Evolutionary conservation across 2,888 invertebrate genomes (phyloP).

Genomic region (Drosophila peninsularis): DNA sequence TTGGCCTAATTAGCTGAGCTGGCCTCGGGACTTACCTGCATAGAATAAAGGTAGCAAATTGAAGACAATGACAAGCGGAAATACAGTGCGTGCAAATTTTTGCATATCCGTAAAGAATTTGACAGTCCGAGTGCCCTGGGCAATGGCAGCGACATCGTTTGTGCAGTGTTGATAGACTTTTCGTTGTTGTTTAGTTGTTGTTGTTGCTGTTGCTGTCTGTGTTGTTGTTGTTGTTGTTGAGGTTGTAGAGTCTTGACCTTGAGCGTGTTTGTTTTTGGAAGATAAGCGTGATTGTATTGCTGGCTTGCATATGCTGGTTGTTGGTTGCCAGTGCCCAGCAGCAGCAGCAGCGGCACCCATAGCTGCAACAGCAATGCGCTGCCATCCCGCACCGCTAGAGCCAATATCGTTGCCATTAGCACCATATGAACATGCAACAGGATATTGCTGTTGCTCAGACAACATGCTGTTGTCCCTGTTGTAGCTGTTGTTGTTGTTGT

Average conservation of each 20-base stretch:
- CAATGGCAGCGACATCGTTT: slow-evolving; percentile 46
- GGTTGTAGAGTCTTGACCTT: slow-evolving; percentile 48
- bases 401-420: slow-evolving; percentile 54
- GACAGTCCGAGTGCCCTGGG: slow-evolving; percentile 53
- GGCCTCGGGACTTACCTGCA: slow-evolving; percentile 83
- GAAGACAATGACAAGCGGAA: slow-evolving; percentile 84
- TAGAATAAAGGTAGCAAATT: slow-evolving; percentile 85
- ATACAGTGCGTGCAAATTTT: slow-evolving; percentile 81
- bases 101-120: slow-evolving; percentile 81
- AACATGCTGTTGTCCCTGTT: slow-evolving; percentile 43
- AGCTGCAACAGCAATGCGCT: slow-evolving; percentile 44
- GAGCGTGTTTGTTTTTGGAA: slow-evolving; percentile 74
- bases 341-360: slow-evolving; percentile 60
- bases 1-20: slow-evolving; percentile 31
- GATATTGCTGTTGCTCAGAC: slow-evolving; percentile 62
- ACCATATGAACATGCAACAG: slow-evolving; percentile 54
- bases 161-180: slow-evolving; percentile 56
- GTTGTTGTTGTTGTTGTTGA: slow-evolving; percentile 57
- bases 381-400: slow-evolving; percentile 45
- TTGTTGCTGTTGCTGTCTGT: slow-evolving; percentile 37
- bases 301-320: slow-evolving; percentile 23
- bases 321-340: slow-evolving; percentile 53
- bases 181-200: slow-evolving; percentile 60
- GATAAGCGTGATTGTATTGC: slow-evolving; percentile 80
- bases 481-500: slow-evolving; percentile 16